These are phyloP conservation scores for Sternarchorhynchus goeldii DNA, from an alignment of 2,797 vertebrate species.

Conservation along the genomic window DNA sequence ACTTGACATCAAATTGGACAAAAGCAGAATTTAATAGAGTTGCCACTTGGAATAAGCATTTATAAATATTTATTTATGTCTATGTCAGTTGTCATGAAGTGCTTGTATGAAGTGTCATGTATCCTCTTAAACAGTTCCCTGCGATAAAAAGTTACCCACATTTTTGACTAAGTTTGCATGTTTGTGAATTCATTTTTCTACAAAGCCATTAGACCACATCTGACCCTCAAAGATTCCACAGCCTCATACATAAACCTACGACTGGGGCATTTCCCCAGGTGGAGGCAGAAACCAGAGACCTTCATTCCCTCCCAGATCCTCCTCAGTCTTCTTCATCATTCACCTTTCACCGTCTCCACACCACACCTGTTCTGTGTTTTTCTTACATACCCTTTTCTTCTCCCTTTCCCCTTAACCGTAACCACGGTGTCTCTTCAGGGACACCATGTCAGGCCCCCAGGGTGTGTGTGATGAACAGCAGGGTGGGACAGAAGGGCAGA, in stretches of 20 bases:
- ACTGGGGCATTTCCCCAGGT: not conserved
- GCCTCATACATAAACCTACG: not conserved
- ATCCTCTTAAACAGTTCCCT: too few relatives aligned
- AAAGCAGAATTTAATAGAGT: too few relatives aligned
- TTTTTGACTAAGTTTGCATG: not conserved
- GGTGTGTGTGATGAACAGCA: constrained; percentile 51
- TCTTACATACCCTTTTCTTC: constrained; percentile 31
- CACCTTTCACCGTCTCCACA: constrained; percentile 1
- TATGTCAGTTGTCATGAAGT: too few relatives aligned
- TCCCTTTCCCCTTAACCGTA: constrained; percentile 50
- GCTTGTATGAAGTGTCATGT: too few relatives aligned
- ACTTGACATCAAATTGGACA: too few relatives aligned
- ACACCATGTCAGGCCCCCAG: constrained; percentile 56
- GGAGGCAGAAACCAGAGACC: not conserved
- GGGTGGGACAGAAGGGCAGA: constrained; percentile 39
- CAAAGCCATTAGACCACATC: not conserved
- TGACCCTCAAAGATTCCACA: not conserved
- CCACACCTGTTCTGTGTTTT: not conserved
- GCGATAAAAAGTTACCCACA: too few relatives aligned
- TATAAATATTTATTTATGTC: too few relatives aligned
- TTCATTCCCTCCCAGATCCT: constrained; percentile 5
- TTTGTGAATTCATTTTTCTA: not conserved
- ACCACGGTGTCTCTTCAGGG: constrained; percentile 47
- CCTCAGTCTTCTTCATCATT: constrained; percentile 37
- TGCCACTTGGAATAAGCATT: too few relatives aligned